Evolutionary conservation across 2,797 vertebrate species (phyloP), one percentile per base, ranked within the genome.

Genomic region (Anniella stebbinsi): DNA sequence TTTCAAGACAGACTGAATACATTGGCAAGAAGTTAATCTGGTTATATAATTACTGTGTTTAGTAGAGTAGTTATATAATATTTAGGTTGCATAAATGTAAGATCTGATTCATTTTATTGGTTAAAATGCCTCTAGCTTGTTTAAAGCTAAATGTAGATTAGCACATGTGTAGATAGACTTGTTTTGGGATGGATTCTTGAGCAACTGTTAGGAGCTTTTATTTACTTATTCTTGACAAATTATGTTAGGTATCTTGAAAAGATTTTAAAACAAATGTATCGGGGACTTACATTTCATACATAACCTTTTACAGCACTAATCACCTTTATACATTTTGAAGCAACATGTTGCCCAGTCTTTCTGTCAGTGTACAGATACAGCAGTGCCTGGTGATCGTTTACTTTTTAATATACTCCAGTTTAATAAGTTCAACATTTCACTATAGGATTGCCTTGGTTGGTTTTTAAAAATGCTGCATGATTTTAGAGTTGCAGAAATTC

Each of bases 21-120:
- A 54, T 73, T 85, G 67, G 33, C 48, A 72, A 72, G 33, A 84
- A 69, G 48, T 72, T 72, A 25, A 85, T 57, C n/a, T 5, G 72
- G 45, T 85, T 73, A 85, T 57, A 73, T 85, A 73, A 85, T 57
- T 73, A 85, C 84, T 73, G 18, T 85, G 72, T 85, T 72, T 73
- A n/a, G 30, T 73, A 85, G 69, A 73, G 12, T 85, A 54, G 45
- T 85, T 85, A 85, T 57, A 73, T 85, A 85, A 85, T 54, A 45
- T 69, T 51, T 84, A 51, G 77, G 51, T 81, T 81, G 67, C 51
- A 81, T 70, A 87, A 70, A 87, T 80, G 21, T 36, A 80, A 87
- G 15, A 54, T 67, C 33, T 87, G 77, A 80, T 69, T 69, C 45
- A 80, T 80, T 21, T 80, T 80, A 70, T 66, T 80, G 76, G 33